Evolutionary conservation across 1,140 invertebrate species (phyloP).

Genomic region (Pinna nobilis): DNA sequence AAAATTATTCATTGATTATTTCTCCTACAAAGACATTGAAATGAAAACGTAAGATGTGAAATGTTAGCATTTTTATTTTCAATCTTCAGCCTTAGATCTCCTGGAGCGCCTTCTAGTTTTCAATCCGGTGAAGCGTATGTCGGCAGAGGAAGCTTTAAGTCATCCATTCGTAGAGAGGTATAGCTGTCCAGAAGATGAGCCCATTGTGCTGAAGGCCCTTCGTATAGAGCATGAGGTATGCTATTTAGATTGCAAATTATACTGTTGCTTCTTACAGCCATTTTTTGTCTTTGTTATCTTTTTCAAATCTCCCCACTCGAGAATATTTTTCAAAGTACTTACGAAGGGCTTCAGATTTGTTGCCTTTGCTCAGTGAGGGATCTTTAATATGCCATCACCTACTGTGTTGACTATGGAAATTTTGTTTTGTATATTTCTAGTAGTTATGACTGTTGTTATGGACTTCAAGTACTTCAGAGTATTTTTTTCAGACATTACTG

Average conservation of each 20-base stretch:
- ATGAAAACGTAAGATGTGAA: too few species aligned
- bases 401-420: too few species aligned
- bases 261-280: not conserved
- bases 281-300: not conserved
- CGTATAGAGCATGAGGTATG: conserved; percentile 42
- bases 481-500: too few species aligned
- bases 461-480: too few species aligned
- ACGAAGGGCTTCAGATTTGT: too few species aligned
- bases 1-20: too few species aligned
- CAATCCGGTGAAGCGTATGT: conserved; percentile 93
- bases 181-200: conserved; percentile 94
- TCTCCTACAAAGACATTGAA: too few species aligned
- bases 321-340: too few species aligned
- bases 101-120: conserved; percentile 95
- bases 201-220: conserved; percentile 69
- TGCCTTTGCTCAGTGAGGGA: too few species aligned
- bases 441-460: too few species aligned
- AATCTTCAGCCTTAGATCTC: conserved; percentile 87
- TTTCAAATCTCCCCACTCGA: not conserved
- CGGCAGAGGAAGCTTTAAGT: conserved; percentile 90
- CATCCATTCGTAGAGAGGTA: conserved; percentile 91
- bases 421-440: too few species aligned
- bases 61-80: not conserved
- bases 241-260: not conserved
- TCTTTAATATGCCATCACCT: too few species aligned